phyloP scores from a whole-genome alignment of 2,888 invertebrate species.

The Hirtodrosophila confusa region DNA sequence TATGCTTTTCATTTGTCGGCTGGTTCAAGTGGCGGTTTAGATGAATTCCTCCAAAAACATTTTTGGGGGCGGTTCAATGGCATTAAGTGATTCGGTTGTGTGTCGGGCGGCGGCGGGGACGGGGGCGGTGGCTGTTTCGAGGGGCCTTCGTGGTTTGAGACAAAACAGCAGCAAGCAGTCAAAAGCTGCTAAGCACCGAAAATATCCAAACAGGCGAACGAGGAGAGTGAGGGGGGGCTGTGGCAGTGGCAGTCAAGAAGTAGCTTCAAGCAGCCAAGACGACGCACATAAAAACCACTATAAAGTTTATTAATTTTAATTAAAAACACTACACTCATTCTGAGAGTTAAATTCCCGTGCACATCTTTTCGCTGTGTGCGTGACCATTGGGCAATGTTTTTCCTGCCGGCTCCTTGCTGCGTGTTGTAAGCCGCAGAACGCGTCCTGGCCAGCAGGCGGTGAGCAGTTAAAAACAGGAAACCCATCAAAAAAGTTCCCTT shows the following conservation, averaged over 20 bases:
- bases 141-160: constrained; percentile 20
- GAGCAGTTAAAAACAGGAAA: constrained; percentile 71
- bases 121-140: no score
- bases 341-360: constrained; percentile 65
- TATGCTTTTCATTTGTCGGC: constrained; percentile 61
- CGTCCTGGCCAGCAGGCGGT: constrained; percentile 74
- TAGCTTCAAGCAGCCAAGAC: constrained; percentile 8
- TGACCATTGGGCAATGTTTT: constrained; percentile 60
- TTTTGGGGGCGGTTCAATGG: constrained; percentile 9
- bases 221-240: background rate
- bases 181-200: constrained; percentile 43
- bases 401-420: constrained; percentile 33
- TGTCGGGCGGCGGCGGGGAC: no score
- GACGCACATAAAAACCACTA: constrained; percentile 66
- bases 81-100: constrained; percentile 47
- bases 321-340: constrained; percentile 78
- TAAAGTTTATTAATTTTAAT: constrained; percentile 79
- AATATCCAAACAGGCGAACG: constrained; percentile 13
- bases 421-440: constrained; percentile 67
- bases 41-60: background rate
- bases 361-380: constrained; percentile 49
- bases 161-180: constrained; percentile 30
- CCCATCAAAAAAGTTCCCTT: constrained; percentile 46
- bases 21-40: constrained; percentile 42
- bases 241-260: background rate